phyloP scores from a whole-genome alignment of 2,113 vertebrate genomes.

The Neolamprologus variostigma region DNA sequence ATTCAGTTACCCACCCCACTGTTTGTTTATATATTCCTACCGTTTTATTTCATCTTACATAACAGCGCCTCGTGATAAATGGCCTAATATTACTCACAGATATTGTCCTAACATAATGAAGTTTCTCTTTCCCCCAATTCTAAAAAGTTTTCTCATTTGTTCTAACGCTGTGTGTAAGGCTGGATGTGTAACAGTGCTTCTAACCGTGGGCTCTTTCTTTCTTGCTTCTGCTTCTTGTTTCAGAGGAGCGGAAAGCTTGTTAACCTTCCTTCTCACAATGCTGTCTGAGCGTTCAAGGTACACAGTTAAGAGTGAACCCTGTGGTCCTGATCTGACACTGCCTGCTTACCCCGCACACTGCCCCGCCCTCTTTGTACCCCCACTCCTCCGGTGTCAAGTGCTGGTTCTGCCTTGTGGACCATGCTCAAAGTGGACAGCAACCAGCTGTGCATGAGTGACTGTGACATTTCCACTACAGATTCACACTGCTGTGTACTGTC shows the following conservation, averaged over 20 bases:
- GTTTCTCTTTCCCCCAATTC: slow-evolving; percentile 22
- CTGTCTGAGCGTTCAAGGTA: slow-evolving; percentile 72
- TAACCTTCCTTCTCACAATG: slow-evolving; percentile 68
- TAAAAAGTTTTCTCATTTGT: slow-evolving; percentile 34
- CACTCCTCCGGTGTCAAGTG: background rate
- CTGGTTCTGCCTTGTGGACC: slow-evolving; percentile 10
- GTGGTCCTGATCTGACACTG: slow-evolving; percentile 14
- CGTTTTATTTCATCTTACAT: slow-evolving; percentile 52
- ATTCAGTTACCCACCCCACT: slow-evolving; percentile 48
- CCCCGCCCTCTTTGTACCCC: background rate
- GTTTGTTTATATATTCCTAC: slow-evolving; percentile 60
- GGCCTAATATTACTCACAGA: slow-evolving; percentile 54
- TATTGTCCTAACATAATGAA: slow-evolving; percentile 58
- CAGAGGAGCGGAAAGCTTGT: slow-evolving; percentile 73
- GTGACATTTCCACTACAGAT: slow-evolving; percentile 43
- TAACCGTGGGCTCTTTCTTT: slow-evolving; percentile 43
- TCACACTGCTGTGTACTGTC: background rate
- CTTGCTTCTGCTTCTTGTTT: slow-evolving; percentile 37
- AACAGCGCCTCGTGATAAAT: slow-evolving; percentile 56
- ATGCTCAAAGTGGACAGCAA: slow-evolving; percentile 3
- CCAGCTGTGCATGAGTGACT: slow-evolving; percentile 40
- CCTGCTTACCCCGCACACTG: background rate
- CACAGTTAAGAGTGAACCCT: slow-evolving; percentile 32
- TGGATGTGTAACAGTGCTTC: slow-evolving; percentile 23
- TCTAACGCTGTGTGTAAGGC: slow-evolving; percentile 8